Evolutionary conservation across 2,797 vertebrate genomes (phyloP).

Genomic region (Manis pentadactyla): DNA sequence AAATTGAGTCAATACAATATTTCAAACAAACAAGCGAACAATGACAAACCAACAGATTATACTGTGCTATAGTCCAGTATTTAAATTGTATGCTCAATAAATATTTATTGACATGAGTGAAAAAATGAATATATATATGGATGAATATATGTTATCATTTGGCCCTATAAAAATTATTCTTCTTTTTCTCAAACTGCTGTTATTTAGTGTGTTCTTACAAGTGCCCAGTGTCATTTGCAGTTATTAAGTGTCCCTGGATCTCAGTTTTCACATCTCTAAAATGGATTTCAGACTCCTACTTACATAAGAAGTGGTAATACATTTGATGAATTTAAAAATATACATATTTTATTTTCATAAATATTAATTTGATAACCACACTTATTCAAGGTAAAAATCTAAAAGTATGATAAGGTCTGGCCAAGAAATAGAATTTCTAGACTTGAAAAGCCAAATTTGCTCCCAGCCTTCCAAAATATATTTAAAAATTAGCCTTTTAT

Average conservation of each 20-base stretch:
- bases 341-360: constrained; percentile 35
- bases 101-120: neutral
- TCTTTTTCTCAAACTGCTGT: neutral
- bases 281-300: neutral
- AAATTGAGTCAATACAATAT: neutral
- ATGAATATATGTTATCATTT: neutral
- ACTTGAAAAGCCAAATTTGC: neutral
- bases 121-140: neutral
- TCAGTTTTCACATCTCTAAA: constrained; percentile 18
- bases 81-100: neutral
- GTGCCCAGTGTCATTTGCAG: neutral
- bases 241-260: neutral
- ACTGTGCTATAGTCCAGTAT: neutral
- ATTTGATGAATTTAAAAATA: neutral
- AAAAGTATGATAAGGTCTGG: constrained; percentile 3
- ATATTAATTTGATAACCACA: neutral
- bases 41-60: neutral
- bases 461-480: constrained; percentile 9
- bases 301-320: neutral
- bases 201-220: neutral
- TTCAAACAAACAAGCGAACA: neutral
- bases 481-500: neutral
- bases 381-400: constrained; percentile 15
- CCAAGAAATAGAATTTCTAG: neutral
- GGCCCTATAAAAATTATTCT: neutral